These are phyloP conservation scores for Vultur gryphus DNA, from an alignment of 2,797 vertebrate species.

Conservation along the genomic window DNA sequence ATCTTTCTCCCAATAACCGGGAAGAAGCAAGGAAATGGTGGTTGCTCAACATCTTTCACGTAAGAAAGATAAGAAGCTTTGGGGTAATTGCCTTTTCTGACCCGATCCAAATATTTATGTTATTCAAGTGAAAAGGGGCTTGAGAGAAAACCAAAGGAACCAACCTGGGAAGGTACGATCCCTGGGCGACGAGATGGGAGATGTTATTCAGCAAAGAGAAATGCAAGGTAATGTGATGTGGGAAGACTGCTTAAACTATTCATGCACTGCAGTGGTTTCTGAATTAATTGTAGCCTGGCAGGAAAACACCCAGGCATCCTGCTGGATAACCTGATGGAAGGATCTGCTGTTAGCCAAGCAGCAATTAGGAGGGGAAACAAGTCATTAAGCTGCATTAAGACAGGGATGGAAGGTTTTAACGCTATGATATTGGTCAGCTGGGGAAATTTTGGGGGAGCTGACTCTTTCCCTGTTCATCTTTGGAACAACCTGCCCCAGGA, in stretches of 20 bases:
- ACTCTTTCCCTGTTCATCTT: background rate
- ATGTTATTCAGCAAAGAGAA: slow-evolving; percentile 16
- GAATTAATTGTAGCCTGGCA: slow-evolving; percentile 65
- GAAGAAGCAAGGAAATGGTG: background rate
- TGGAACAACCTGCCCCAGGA: background rate
- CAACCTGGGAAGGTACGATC: background rate
- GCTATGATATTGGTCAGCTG: background rate
- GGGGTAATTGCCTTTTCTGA: background rate
- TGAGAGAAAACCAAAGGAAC: background rate
- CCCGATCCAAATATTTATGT: background rate
- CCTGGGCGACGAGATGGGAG: background rate
- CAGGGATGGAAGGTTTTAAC: background rate
- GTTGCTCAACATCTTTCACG: background rate
- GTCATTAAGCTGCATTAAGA: slow-evolving; percentile 40
- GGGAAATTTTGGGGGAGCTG: background rate
- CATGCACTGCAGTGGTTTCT: slow-evolving; percentile 42
- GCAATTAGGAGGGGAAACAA: slow-evolving; percentile 51
- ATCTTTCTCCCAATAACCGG: background rate
- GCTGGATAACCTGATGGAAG: slow-evolving; percentile 57
- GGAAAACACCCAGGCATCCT: slow-evolving; percentile 56
- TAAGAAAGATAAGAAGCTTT: background rate
- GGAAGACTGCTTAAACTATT: slow-evolving; percentile 51
- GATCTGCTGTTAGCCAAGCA: slow-evolving; percentile 37
- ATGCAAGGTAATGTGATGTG: background rate
- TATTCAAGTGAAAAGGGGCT: background rate